Conservation (phyloP, 2,888 invertebrate species). For the Drosophila longiperda region DNA sequence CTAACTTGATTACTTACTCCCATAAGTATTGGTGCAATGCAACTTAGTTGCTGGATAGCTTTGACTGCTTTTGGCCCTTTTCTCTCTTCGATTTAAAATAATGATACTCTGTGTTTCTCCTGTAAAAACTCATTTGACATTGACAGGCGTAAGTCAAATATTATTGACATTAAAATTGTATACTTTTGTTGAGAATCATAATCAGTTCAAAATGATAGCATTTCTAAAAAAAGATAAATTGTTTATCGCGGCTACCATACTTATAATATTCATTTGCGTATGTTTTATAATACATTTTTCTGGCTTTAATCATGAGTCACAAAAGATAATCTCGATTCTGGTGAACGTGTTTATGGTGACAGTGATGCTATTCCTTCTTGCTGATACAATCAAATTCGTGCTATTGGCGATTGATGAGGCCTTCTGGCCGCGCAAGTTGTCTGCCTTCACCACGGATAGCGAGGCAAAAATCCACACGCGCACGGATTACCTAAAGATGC, state of each 20-base stretch:
- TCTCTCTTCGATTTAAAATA: too few species aligned
- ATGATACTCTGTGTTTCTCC: background rate
- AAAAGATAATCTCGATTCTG: conserved; percentile 58
- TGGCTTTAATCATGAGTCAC: conserved; percentile 57
- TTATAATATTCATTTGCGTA: conserved; percentile 8
- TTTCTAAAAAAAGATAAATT: background rate
- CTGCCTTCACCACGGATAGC: background rate
- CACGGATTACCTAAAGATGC: conserved; percentile 57
- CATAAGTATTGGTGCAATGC: background rate
- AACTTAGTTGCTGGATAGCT: background rate
- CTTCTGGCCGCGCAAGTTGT: conserved; percentile 42
- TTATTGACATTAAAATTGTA: background rate
- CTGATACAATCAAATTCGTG: conserved; percentile 58
- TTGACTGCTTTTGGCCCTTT: background rate
- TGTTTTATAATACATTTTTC: conserved; percentile 14
- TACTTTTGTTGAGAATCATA: background rate
- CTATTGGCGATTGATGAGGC: conserved; percentile 46
- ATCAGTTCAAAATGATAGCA: background rate
- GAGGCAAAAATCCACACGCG: conserved; percentile 30
- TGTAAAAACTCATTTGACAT: background rate
- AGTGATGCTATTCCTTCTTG: conserved; percentile 53
- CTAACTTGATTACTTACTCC: too few species aligned
- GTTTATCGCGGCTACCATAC: conserved; percentile 19
- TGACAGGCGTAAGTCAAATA: background rate
- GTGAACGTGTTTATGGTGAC: conserved; percentile 44